Conservation (phyloP, 2,888 invertebrate genomes). For the Thymelicus lineola region DNA sequence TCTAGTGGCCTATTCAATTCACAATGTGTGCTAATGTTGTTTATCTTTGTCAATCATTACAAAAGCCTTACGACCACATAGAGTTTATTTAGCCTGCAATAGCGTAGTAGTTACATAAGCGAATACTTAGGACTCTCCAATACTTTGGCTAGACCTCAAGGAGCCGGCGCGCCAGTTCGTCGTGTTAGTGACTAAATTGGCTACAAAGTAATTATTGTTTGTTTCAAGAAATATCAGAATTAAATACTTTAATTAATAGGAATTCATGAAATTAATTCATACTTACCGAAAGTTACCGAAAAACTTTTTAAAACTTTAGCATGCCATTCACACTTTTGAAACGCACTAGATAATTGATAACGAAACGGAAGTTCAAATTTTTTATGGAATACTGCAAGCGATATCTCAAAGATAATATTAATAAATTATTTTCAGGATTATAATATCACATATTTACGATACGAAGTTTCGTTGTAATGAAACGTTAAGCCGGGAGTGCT, state of each 20-base stretch:
- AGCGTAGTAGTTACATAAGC: slow-evolving; percentile 74
- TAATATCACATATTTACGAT: slow-evolving; percentile 17
- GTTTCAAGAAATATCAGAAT: not conserved
- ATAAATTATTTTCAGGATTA: not conserved
- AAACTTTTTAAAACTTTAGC: not conserved
- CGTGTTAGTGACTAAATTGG: not conserved
- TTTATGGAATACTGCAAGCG: not conserved
- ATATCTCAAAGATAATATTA: not conserved
- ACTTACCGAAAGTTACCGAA: not conserved
- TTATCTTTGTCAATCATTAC: too few relatives aligned
- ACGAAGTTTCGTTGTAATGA: slow-evolving; percentile 22
- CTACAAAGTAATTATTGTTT: not conserved
- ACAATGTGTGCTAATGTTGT: too few relatives aligned
- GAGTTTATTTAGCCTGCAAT: slow-evolving; percentile 64
- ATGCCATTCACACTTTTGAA: not conserved
- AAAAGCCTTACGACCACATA: too few relatives aligned
- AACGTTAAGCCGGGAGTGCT: not conserved
- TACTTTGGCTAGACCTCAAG: slow-evolving; percentile 12
- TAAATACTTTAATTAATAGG: not conserved
- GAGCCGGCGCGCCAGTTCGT: slow-evolving; percentile 2
- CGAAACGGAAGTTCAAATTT: not conserved
- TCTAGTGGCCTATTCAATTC: too few relatives aligned
- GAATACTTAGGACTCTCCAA: slow-evolving; percentile 22
- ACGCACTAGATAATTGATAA: not conserved
- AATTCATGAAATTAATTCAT: not conserved